Base-by-base conservation (phyloP, 2,888 invertebrate genomes). In the Therioaphis trifolii region DNA sequence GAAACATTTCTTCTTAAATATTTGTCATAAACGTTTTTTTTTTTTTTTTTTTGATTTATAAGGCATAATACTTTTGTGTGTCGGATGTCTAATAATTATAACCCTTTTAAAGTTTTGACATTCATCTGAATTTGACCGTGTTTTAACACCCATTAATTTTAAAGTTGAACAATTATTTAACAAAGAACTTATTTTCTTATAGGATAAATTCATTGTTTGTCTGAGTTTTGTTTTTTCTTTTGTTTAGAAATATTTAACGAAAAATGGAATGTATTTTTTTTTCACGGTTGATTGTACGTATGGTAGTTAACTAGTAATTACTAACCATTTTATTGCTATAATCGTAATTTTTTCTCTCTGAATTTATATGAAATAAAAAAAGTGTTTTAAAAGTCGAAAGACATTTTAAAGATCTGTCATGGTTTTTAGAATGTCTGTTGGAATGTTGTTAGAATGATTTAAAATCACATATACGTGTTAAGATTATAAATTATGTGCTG, bases 51-150 rank as follows among this genome's bases (percentile, higher is more conserved):
- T n/a, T n/a, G n/a, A n/a, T n/a, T n/a, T n/a, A n/a, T 27, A 21
- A 21, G 72, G 35, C 52, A 52, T n/a, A n/a, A n/a, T n/a, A 55
- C 55, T 12, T 72, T n/a, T 52, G 27, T 72, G 18, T 7, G 21
- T 9, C 18, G 12, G 4, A 40, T 55, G 55, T 40, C 15, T 49
- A 71, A 27, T 49, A 71, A 4, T 71, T 35, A 74, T 40, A 29
- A 40, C 35, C 15, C 40, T 11, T 55, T 74, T 55, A 74, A 74
- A 74, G 55, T 55, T 74, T 55, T 55, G 35, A 55, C 35, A 74
- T 69, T 69, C 18, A 69, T 74, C 55, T n/a, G 14, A 15, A 55
- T 4, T 18, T 40, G 15, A 74, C 15, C 29, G 7, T 46, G n/a
- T 21, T 55, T 74, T 21, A n/a, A 55, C 29, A 55, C 24, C 21